Percentiles rank a stretch among this genome's conserved stretches.
Evolutionary conservation across 2,797 vertebrate species (phyloP).

Genomic region (Syncerus caffer): DNA sequence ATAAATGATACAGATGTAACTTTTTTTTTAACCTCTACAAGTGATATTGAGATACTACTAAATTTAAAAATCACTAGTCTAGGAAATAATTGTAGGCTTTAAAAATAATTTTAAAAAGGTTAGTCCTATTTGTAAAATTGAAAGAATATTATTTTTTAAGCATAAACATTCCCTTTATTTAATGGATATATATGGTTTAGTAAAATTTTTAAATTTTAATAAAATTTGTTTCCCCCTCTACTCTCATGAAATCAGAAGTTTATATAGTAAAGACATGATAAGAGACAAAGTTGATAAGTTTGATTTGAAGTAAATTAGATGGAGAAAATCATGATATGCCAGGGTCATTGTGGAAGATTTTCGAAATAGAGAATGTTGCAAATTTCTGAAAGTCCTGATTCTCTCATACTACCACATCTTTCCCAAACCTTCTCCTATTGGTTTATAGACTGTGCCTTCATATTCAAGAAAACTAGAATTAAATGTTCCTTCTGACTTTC

Average conservation of each 20-base stretch:
- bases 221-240: not conserved
- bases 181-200: not conserved
- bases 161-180: not conserved
- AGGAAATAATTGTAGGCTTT: not conserved
- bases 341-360: not conserved
- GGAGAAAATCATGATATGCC: not conserved
- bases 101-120: not conserved
- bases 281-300: not conserved
- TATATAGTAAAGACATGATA: not conserved
- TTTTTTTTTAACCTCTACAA: not conserved
- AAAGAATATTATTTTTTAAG: not conserved
- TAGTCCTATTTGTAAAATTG: constrained; percentile 6
- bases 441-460: not conserved
- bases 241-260: not conserved
- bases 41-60: not conserved
- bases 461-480: not conserved
- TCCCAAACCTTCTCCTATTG: not conserved
- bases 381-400: not conserved
- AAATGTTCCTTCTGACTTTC: not conserved
- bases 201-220: not conserved
- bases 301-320: constrained; percentile 6
- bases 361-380: not conserved
- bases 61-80: not conserved
- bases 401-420: not conserved
- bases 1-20: not conserved